Percentiles rank a stretch among this genome's conserved stretches.
These are phyloP conservation scores for Akabosia matsudoensis DNA, from an alignment of 1,140 invertebrate genomes.

Conservation along the genomic window DNA sequence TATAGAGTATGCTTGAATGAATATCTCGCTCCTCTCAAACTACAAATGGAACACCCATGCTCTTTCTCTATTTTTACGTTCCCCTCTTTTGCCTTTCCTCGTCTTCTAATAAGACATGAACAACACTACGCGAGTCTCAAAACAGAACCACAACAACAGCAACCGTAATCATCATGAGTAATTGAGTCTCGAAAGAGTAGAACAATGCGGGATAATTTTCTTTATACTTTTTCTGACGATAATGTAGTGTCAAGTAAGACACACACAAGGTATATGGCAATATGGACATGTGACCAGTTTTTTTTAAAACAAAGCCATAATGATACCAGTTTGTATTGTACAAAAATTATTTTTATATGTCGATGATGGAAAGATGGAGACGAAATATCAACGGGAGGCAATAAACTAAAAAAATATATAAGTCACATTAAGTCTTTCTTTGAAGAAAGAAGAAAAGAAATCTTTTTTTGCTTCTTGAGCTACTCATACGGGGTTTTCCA, in stretches of 20 bases:
- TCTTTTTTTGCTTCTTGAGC: neutral
- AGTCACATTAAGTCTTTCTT: constrained; percentile 17
- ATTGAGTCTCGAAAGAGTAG: constrained; percentile 20
- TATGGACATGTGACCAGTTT: neutral
- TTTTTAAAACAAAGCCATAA: neutral
- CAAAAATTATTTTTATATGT: neutral
- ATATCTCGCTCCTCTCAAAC: too few species aligned
- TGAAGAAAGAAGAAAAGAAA: neutral
- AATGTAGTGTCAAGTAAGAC: neutral
- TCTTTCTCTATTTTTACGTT: too few species aligned
- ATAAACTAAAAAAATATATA: constrained; percentile 21
- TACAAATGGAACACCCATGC: too few species aligned
- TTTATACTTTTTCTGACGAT: constrained; percentile 10
- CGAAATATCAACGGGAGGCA: constrained; percentile 18
- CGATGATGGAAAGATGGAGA: constrained; percentile 13
- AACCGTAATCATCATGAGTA: constrained; percentile 23
- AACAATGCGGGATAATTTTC: constrained; percentile 23
- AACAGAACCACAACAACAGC: constrained; percentile 10
- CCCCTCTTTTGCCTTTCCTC: too few species aligned
- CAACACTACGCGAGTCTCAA: too few species aligned
- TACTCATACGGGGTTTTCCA: too few species aligned
- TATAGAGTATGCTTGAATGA: too few species aligned
- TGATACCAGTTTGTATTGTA: neutral
- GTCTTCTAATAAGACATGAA: too few species aligned
- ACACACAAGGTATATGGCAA: neutral